These are phyloP conservation scores for Acanthopagrus latus DNA, from an alignment of 2,797 vertebrate genomes.

Conservation along the genomic window DNA sequence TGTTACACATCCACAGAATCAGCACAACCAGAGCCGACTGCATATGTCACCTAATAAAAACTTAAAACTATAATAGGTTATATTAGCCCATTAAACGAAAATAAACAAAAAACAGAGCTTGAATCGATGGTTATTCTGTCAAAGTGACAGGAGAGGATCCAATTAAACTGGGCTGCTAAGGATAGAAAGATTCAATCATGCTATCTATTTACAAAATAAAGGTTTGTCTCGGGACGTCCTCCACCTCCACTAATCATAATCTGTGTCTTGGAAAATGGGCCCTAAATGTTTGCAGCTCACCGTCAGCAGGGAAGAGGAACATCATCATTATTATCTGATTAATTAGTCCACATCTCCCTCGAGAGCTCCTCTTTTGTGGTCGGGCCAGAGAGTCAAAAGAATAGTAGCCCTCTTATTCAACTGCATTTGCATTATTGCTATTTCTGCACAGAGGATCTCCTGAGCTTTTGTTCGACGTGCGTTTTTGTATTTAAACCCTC, in stretches of 20 bases:
- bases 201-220: constrained; percentile 40
- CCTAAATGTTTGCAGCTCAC: constrained; percentile 66
- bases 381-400: constrained; percentile 79
- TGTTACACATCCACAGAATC: too few relatives aligned
- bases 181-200: constrained; percentile 17
- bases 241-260: constrained; percentile 30
- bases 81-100: too few relatives aligned
- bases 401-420: constrained; percentile 77
- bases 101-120: too few relatives aligned
- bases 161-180: constrained; percentile 16
- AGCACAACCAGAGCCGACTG: too few relatives aligned
- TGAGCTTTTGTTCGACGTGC: constrained; percentile 58
- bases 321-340: constrained; percentile 85
- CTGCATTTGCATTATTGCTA: constrained; percentile 82
- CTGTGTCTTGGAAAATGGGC: constrained; percentile 53
- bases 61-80: too few relatives aligned
- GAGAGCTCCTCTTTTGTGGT: constrained; percentile 74
- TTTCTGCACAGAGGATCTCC: constrained; percentile 75
- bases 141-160: constrained; percentile 8
- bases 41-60: too few relatives aligned
- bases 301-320: constrained; percentile 69
- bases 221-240: constrained; percentile 57
- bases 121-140: too few relatives aligned
- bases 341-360: constrained; percentile 81
- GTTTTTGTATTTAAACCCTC: constrained; percentile 23